Evolutionary conservation across 2,113 vertebrate species (phyloP), one percentile per base, ranked within the genome.

Genomic region (Cichladusa arquata): DNA sequence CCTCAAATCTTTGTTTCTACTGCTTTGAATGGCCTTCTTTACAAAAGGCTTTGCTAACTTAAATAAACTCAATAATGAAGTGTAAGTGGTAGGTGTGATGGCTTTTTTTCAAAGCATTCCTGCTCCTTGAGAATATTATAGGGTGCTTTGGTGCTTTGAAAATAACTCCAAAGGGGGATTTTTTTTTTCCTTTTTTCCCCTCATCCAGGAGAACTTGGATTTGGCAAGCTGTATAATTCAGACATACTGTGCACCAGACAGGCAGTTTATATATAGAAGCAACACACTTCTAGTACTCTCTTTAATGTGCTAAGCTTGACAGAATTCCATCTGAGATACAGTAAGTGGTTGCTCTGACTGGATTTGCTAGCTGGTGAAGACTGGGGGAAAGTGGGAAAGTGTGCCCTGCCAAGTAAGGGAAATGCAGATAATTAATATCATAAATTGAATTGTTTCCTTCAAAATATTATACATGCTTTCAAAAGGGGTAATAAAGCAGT

Each of bases 231-330:
- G 6, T 84, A 2, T 67, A 56, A 44, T 60, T 90, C 22, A 65
- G 67, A 51, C 61, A 44, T 20, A 25, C 51, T 51, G 45, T 38
- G 34, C 26, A 65, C 62, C 70, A 88, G 78, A 24, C 44, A 92
- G 19, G 58, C 38, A 19, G 50, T 71, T 89, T 91, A 92, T 86
- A 88, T 86, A 78, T 91, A 92, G 95, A 60, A 88, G 16, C 69
- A 67, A 4, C 81, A 56, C 12, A 4, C 67, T 91, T 60, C 29
- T 74, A 13, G 38, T 88, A 5, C 31, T 47, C n/a, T 60, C 61
- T 78, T 71, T 65, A 93, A 81, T 7, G 8, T 95, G 77, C 71
- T 86, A 91, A 94, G 83, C 88, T 90, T 83, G 58, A 90, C 76
- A 93, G 76, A 83, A 67, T 92, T 86, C 86, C 36, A n/a, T 51